phyloP scores from a whole-genome alignment of 1,140 invertebrate genomes.

The Eufriesea mexicana region DNA sequence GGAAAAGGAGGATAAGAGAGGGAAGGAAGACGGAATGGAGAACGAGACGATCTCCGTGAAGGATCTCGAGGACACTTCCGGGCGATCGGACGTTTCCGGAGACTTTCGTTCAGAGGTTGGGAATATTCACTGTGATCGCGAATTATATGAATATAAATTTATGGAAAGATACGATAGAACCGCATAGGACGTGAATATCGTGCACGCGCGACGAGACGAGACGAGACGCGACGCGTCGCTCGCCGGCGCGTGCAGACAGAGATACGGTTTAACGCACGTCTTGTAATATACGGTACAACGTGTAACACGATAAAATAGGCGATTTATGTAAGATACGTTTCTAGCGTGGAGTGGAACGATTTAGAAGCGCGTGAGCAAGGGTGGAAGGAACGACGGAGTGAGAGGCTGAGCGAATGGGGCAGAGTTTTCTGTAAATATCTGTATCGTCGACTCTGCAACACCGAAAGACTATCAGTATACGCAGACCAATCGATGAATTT shows the following conservation, averaged over 20 bases:
- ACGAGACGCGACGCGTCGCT: background rate
- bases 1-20: background rate
- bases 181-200: constrained; percentile 1
- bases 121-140: constrained; percentile 65
- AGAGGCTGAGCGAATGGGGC: constrained; percentile 16
- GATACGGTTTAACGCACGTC: constrained; percentile 27
- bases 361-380: constrained; percentile 3
- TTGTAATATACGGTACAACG: constrained; percentile 64
- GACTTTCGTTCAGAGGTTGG: constrained; percentile 30
- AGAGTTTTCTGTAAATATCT: constrained; percentile 55
- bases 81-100: constrained; percentile 13
- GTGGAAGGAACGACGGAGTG: background rate
- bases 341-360: constrained; percentile 38
- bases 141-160: constrained; percentile 60
- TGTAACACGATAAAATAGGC: constrained; percentile 60
- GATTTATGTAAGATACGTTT: constrained; percentile 70
- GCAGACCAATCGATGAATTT: constrained; percentile 57
- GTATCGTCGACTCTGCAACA: constrained; percentile 43
- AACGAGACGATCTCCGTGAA: background rate
- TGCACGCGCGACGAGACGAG: background rate
- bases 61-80: constrained; percentile 15
- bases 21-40: background rate
- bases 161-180: constrained; percentile 4
- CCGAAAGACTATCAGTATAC: constrained; percentile 65
- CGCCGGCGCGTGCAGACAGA: background rate